Base-by-base conservation (phyloP, 2,113 vertebrate species). In the Sylvia atricapilla region DNA sequence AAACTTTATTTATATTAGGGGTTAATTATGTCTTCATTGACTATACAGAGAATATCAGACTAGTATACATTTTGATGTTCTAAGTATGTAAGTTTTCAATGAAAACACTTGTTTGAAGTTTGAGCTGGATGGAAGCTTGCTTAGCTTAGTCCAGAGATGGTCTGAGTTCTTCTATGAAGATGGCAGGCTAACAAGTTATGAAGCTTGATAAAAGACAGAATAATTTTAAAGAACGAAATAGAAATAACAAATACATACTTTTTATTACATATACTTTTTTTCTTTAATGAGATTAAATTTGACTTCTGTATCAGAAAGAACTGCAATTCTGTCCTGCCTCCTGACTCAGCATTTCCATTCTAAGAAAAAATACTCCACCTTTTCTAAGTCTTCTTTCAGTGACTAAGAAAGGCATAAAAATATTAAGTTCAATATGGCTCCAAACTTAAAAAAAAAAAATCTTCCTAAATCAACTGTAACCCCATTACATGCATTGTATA, bases 401-500 rank as follows among this genome's bases (percentile, higher is more conserved):
- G 39, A 83, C 39, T 13, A 74, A 19, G 62, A 83, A 74, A 88
- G 18, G 17, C 43, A 74, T 52, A 75, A 25, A 68, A 81, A 76
- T 49, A 77, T 28, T 33, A 53, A 68, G 20, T 69, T 86, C 33
- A 83, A 30, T 47, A 64, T 27, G 39, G 59, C 31, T 72, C 50
- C 60, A 82, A 95, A 80, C 37, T 41, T 49, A 37, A 89, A 95
- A 82, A 33, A 90, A 68, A 95, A 89, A 12, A 64, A 75, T 92
- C 23, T 75, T 72, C 76, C 56, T 60, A 78, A 74, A 53, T 87
- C 69, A 89, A 90, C 56, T 86, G 63, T 74, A 92, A 49, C 63
- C 55, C 67, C 72, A 86, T 70, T 91, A 70, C 59, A 91, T 13
- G 35, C 47, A 78, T 21, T 96, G 93, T 93, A 82, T 86, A 89